These are phyloP conservation scores for Syrphus vitripennis DNA, from an alignment of 2,888 invertebrate genomes.

Conservation along the genomic window DNA sequence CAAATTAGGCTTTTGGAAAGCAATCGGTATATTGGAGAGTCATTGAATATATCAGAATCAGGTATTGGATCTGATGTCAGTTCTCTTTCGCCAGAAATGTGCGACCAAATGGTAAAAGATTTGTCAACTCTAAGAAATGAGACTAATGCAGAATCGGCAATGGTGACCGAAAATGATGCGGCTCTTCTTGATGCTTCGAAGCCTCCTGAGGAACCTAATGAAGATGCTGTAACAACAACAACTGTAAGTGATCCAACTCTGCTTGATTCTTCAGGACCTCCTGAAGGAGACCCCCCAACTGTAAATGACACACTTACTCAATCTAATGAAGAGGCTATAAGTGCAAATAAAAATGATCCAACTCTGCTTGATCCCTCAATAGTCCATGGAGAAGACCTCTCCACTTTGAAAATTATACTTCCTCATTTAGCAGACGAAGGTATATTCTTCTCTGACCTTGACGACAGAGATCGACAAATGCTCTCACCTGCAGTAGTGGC, in stretches of 20 bases:
- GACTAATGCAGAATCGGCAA: no score
- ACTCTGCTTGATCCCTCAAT: not conserved
- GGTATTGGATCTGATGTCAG: not conserved
- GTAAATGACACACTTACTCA: no score
- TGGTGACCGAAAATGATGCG: no score
- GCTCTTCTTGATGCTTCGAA: no score
- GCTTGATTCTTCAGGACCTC: no score
- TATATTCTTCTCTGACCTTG: conserved; percentile 78
- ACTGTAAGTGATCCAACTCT: no score
- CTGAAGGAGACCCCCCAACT: no score
- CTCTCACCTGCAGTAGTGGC: conserved; percentile 76
- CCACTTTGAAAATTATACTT: conserved; percentile 57
- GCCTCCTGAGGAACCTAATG: no score
- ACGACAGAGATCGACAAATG: conserved; percentile 75
- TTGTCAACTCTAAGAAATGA: not conserved
- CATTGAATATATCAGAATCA: not conserved
- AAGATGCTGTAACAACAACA: no score
- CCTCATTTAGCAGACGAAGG: conserved; percentile 78
- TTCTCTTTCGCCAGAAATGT: not conserved
- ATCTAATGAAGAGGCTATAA: not conserved
- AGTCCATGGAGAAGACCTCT: conserved; percentile 10
- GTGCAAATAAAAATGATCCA: conserved; percentile 32
- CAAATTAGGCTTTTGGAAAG: not conserved
- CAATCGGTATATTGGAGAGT: not conserved
- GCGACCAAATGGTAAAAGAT: not conserved